Evolutionary conservation across 2,113 vertebrate species (phyloP), one percentile per base, ranked within the genome.

Genomic region (Cnemophilus loriae): DNA sequence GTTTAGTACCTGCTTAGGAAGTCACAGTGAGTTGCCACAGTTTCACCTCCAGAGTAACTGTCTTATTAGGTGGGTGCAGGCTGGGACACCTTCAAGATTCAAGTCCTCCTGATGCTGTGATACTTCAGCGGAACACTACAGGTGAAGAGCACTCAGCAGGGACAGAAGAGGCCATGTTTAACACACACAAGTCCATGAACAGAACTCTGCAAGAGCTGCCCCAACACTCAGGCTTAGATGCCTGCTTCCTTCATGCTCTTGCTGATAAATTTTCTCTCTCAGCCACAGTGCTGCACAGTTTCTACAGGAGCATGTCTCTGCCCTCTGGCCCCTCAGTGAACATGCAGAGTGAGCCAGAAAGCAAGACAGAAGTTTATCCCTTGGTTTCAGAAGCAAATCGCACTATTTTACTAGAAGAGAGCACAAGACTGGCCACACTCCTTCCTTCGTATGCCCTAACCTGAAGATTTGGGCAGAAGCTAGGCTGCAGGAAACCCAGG

Each of bases 61-160:
- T 42, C 19, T 30, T 26, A 18, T 4, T 49, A 14, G 0, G 0
- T 28, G 47, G 15, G 15, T 82, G 35, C 37, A 19, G 42, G 11
- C 63, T 68, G 61, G 27, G 75, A 73, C 71, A 64, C 67, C 18
- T n/a, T 71, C 42, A 37, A 46, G 71, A 46, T 35, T 76, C 37
- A 47, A 32, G 9, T 28, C 28, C 44, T 92, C 46, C 73, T 30
- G 37, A 7, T 35, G 33, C 79, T 69, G 27, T 42, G n/a, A 26
- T 24, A 28, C 39, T 76, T 68, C 30, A 67, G 42, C 7, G 1
- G 64, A 93, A 69, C 53, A 39, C 27, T 52, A 19, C 19, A 60
- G 35, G 30, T 71, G 22, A 69, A 60, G 33, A 83, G 17, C 57
- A 20, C 49, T 90, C 30, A 19, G 10, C 5, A 59, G 44, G 52